These are phyloP conservation scores for Eueides isabella DNA, from an alignment of 1,140 invertebrate species.

Conservation along the genomic window DNA sequence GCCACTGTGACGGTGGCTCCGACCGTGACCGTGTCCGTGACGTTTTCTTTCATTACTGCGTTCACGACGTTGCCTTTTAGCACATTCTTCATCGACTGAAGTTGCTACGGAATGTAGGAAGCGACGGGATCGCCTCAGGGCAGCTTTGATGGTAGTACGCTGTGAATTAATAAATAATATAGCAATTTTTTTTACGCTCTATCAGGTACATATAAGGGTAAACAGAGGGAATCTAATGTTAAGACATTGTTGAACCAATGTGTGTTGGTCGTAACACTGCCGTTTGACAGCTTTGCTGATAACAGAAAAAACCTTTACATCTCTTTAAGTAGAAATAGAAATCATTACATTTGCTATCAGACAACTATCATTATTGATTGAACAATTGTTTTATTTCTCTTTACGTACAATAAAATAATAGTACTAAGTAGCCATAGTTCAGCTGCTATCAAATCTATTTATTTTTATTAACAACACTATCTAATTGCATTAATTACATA, in stretches of 20 bases:
- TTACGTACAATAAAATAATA: too few relatives aligned
- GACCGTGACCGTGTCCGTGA: conserved; percentile 42
- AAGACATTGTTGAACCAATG: too few relatives aligned
- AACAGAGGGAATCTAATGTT: too few relatives aligned
- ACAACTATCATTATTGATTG: too few relatives aligned
- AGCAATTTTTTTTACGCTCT: not conserved
- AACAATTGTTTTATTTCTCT: too few relatives aligned
- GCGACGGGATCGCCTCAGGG: conserved; percentile 64
- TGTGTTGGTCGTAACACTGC: too few relatives aligned
- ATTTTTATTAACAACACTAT: not conserved
- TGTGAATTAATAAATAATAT: conserved; percentile 27
- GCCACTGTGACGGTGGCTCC: conserved; percentile 37
- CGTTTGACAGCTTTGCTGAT: too few relatives aligned
- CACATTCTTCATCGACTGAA: conserved; percentile 47
- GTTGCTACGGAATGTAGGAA: conserved; percentile 61
- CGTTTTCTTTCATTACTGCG: conserved; percentile 51
- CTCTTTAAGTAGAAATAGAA: too few relatives aligned
- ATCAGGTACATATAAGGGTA: too few relatives aligned
- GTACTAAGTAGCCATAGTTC: not conserved
- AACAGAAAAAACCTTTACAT: too few relatives aligned
- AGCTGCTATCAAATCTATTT: not conserved
- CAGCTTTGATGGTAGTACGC: conserved; percentile 57
- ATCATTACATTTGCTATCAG: too few relatives aligned
- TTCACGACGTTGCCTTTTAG: conserved; percentile 57
- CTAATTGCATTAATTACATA: not conserved